phyloP scores from a whole-genome alignment of 2,113 vertebrate species.

The Neolamprologus brichardi region DNA sequence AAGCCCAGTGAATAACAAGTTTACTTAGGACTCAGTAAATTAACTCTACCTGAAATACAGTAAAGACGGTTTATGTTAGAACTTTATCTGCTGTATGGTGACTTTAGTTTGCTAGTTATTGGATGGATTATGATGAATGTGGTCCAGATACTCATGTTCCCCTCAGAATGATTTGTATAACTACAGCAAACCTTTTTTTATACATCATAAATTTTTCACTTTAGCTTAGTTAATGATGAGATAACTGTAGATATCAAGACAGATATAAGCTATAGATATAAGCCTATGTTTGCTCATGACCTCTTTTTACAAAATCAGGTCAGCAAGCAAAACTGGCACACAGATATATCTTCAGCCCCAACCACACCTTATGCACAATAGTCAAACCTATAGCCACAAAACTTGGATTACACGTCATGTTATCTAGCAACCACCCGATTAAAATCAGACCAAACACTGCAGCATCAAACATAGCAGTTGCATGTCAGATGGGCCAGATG shows the following conservation, averaged over 20 bases:
- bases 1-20: neutral
- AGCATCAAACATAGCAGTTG: neutral
- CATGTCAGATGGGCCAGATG: neutral
- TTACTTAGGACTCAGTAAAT: neutral
- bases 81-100: neutral
- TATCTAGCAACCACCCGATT: neutral
- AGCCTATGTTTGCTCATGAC: neutral
- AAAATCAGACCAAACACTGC: neutral
- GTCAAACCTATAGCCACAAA: neutral
- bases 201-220: neutral
- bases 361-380: neutral
- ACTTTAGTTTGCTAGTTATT: rapidly evolving
- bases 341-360: neutral
- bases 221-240: neutral
- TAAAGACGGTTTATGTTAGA: neutral
- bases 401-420: neutral
- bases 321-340: neutral
- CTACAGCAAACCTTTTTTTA: neutral
- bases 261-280: neutral
- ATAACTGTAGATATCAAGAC: neutral
- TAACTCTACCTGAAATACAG: neutral
- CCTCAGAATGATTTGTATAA: neutral
- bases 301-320: neutral
- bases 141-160: neutral
- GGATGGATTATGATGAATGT: neutral